Base-by-base conservation (phyloP, 2,888 invertebrate genomes). In the Folsomia candida region DNA sequence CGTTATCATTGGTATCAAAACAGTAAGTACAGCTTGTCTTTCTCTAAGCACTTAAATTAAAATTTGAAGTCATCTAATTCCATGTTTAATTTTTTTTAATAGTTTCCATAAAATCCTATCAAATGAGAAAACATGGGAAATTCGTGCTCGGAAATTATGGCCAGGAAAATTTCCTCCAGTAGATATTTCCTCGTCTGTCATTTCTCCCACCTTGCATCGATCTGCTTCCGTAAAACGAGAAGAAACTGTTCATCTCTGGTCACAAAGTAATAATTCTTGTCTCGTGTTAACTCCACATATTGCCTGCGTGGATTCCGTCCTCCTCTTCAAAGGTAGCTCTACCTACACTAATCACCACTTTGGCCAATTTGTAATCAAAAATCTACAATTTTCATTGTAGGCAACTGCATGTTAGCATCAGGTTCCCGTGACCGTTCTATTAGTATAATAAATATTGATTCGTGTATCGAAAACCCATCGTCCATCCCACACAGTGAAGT, bases 201-300 rank as follows among this genome's bases (percentile, higher is more conserved):
- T 68, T 29, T 65, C 54, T 14, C 54, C 54, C 6, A 14, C 20
- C 20, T 54, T 54, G 20, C 54, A 54, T 54, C 54, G 54, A 54
- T 20, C n/a, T 6, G 83, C 88, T 0, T 89, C 88, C 82, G 84
- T 88, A 58, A 86, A 87, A 73, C 85, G 89, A 81, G 88, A 89
- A 80, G 85, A 86, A 37, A 37, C 37, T 9, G 37, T 37, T 4
- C 37, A 37, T 37, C 37, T 37, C 37, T 37, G 37, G 37, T 37
- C 37, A 37, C 37, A 37, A 37, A 4, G 6, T 37, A 37, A 37
- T 37, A 37, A 37, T 37, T n/a, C n/a, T n/a, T 37, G 37, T 37
- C 37, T 37, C 4, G 37, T 9, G 14, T 14, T 37, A 14, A 9
- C 37, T 4, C 37, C 37, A 14, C 73, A 79, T 51, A 77, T 78